phyloP scores from a whole-genome alignment of 2,888 invertebrate species.

The Agrotis ipsilon region DNA sequence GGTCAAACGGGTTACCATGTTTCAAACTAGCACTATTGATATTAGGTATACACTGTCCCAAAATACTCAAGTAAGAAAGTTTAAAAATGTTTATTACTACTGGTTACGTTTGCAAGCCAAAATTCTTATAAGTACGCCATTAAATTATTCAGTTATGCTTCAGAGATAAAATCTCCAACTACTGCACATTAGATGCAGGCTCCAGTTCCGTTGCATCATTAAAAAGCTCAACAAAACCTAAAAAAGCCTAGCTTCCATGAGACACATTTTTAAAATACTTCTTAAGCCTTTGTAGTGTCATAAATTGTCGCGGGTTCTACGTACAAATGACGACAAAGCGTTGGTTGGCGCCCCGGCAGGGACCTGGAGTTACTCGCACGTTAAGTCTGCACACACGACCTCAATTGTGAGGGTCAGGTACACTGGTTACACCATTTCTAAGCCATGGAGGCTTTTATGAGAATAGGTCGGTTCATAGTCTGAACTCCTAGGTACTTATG shows the following conservation, averaged over 20 bases:
- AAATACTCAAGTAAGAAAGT: too few relatives aligned
- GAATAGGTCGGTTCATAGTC: background rate
- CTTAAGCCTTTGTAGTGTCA: constrained; percentile 49
- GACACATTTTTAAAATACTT: constrained; percentile 33
- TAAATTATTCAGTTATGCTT: background rate
- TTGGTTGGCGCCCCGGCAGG: constrained; percentile 56
- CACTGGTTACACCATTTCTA: constrained; percentile 9
- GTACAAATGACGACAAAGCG: constrained; percentile 52
- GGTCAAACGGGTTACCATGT: background rate
- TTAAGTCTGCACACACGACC: constrained; percentile 48
- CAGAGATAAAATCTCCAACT: background rate
- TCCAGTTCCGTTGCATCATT: background rate
- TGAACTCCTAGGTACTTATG: background rate
- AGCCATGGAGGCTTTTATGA: constrained; percentile 1
- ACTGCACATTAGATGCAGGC: constrained; percentile 16
- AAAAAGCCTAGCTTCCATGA: constrained; percentile 20
- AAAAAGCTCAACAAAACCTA: constrained; percentile 10
- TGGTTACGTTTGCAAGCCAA: background rate
- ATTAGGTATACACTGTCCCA: too few relatives aligned
- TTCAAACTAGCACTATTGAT: background rate
- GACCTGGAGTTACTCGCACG: constrained; percentile 37
- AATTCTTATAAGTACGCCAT: too few relatives aligned
- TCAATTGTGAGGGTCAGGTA: constrained; percentile 38
- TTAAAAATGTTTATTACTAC: too few relatives aligned
- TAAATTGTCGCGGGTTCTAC: constrained; percentile 46